Conservation (phyloP, 2,113 vertebrate genomes). For the Bagarius yarrelli region DNA sequence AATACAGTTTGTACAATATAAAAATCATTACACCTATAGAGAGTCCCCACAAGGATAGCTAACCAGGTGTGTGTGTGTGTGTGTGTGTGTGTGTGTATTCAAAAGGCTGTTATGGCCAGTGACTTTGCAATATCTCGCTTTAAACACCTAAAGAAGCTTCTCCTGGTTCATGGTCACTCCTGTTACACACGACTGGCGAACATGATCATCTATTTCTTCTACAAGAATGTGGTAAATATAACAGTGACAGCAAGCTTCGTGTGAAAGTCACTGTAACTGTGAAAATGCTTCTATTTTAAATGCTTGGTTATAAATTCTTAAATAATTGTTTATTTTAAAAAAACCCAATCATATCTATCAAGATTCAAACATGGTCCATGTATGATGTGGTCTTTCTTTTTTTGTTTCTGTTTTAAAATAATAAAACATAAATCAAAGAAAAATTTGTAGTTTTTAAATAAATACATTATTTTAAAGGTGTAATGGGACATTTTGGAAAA, state of each 20-base stretch:
- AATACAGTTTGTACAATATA: too few species aligned
- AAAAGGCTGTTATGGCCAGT: conserved; percentile 93
- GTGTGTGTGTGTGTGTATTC: conserved; percentile 8
- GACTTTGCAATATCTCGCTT: conserved; percentile 92
- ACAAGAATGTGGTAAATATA: conserved; percentile 90
- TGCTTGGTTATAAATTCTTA: not conserved
- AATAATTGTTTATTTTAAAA: not conserved
- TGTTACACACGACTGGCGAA: conserved; percentile 86
- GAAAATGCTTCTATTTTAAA: not conserved
- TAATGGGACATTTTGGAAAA: too few species aligned
- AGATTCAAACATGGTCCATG: not conserved
- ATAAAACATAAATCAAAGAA: not conserved
- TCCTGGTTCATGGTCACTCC: conserved; percentile 94
- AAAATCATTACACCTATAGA: too few species aligned
- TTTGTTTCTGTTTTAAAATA: not conserved
- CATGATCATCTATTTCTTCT: conserved; percentile 95
- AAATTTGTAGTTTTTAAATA: not conserved
- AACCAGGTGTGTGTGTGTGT: conserved; percentile 33
- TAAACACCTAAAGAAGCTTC: conserved; percentile 87
- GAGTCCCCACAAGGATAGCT: too few species aligned
- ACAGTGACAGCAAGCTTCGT: conserved; percentile 8
- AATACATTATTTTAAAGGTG: too few species aligned
- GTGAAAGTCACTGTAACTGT: conserved; percentile 16
- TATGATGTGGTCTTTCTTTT: not conserved
- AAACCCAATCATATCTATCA: not conserved